Conservation (phyloP, 2,888 invertebrate species). For the Oasisia sp. region DNA sequence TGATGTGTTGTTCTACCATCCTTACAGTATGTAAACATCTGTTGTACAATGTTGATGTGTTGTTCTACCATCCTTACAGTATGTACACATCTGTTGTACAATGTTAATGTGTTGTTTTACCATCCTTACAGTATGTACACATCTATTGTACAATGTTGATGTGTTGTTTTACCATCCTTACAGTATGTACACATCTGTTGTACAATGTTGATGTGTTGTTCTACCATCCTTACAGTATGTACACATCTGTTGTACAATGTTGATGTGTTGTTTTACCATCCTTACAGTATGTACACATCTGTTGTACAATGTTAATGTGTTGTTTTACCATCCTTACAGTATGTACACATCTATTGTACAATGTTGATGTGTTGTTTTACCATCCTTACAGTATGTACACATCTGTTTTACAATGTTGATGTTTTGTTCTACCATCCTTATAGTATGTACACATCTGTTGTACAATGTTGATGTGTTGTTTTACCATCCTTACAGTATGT, state of each 20-base stretch:
- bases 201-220: neutral
- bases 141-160: no score
- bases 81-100: constrained; percentile 23
- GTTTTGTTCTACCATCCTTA: neutral
- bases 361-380: neutral
- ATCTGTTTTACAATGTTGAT: no score
- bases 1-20: neutral
- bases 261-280: neutral
- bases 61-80: neutral
- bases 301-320: neutral
- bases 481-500: constrained; percentile 29
- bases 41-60: neutral
- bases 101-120: neutral
- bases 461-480: neutral
- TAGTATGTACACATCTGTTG: constrained; percentile 32
- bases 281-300: constrained; percentile 31
- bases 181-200: constrained; percentile 32
- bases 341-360: constrained; percentile 22
- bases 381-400: constrained; percentile 30
- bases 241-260: no score
- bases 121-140: constrained; percentile 30
- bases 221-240: constrained; percentile 29
- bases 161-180: neutral
- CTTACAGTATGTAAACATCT: constrained; percentile 31
- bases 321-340: neutral